These are phyloP conservation scores for Bufo gargarizans DNA, from an alignment of 2,113 vertebrate genomes.

Conservation along the genomic window DNA sequence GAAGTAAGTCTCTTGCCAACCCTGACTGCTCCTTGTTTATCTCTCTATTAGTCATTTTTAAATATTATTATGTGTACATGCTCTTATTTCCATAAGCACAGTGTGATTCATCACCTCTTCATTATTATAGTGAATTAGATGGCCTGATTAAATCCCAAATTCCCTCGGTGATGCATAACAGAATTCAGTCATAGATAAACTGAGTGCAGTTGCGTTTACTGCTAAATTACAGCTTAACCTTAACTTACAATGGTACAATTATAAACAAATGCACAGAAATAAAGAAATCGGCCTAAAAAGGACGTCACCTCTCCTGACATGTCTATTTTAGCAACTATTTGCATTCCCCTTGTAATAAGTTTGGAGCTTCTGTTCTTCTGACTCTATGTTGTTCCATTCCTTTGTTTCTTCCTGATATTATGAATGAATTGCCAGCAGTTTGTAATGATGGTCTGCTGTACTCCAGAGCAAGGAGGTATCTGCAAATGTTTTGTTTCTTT, in stretches of 20 bases:
- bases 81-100: conserved; percentile 24
- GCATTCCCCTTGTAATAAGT: no score
- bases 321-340: no score
- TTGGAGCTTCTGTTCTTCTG: no score
- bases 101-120: conserved; percentile 30
- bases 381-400: no score
- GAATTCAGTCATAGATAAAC: conserved; percentile 26
- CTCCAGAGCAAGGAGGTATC: no score
- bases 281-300: no score
- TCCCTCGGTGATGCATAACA: conserved; percentile 6
- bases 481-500: no score
- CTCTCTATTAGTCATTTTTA: conserved; percentile 16
- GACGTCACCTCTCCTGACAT: no score
- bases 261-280: no score
- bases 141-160: conserved; percentile 4
- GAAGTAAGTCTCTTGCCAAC: background rate
- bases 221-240: conserved; percentile 8
- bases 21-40: background rate
- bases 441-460: no score
- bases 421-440: no score
- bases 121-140: conserved; percentile 33
- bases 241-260: background rate
- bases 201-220: background rate
- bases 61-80: conserved; percentile 26
- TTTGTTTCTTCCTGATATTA: no score